Evolutionary conservation across 2,113 vertebrate species (phyloP).

Genomic region (Apaloderma vittatum): DNA sequence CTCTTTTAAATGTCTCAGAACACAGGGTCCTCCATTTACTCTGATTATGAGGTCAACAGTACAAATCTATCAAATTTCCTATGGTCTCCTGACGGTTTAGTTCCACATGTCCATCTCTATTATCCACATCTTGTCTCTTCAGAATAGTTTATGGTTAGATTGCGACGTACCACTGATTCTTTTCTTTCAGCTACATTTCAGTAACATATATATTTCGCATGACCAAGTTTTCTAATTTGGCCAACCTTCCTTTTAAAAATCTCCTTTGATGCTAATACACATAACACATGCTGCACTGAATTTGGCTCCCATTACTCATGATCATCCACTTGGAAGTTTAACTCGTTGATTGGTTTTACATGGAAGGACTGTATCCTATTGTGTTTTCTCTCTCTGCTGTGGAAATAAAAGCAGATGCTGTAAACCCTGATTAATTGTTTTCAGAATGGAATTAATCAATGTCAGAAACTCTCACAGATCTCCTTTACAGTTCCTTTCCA

Average conservation of each 20-base stretch:
- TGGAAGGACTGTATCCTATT: background rate
- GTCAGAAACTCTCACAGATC: background rate
- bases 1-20: background rate
- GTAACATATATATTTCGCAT: background rate
- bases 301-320: background rate
- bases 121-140: background rate
- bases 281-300: background rate
- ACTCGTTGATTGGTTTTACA: background rate
- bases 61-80: background rate
- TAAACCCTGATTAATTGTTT: background rate
- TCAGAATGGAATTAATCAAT: conserved; percentile 30
- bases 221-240: background rate
- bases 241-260: background rate
- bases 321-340: background rate
- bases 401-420: background rate
- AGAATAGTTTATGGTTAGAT: background rate
- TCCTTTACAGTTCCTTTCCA: background rate
- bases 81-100: background rate
- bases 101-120: conserved; percentile 12
- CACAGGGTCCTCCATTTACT: background rate
- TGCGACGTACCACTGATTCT: background rate
- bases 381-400: background rate
- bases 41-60: background rate
- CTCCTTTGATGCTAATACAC: background rate
- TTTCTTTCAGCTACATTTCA: background rate